A percentile compares a stretch with the other conserved stretches of the same genome.
phyloP scores from a whole-genome alignment of 1,140 invertebrate genomes.

The Drosophila mayri region DNA sequence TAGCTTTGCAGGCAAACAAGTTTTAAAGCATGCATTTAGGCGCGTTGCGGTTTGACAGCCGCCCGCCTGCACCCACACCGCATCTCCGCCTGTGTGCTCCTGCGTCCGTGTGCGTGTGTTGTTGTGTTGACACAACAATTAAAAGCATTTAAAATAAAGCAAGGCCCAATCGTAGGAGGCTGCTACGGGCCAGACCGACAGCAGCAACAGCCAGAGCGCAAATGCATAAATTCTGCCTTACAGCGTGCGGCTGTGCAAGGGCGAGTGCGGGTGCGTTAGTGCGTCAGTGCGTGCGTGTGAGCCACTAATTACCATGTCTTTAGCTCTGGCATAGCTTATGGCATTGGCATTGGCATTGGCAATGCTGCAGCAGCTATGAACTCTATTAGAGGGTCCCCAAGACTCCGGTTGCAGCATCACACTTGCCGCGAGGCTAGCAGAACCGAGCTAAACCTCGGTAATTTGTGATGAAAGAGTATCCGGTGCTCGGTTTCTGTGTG shows the following conservation, averaged over 20 bases:
- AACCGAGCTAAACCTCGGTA: background rate
- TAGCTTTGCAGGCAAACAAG: slow-evolving; percentile 80
- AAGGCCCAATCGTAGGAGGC: slow-evolving; percentile 62
- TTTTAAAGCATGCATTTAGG: slow-evolving; percentile 83
- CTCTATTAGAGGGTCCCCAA: slow-evolving; percentile 10
- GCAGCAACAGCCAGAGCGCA: slow-evolving; percentile 50
- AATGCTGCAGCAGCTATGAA: slow-evolving; percentile 51
- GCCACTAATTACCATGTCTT: slow-evolving; percentile 80
- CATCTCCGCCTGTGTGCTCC: slow-evolving; percentile 8
- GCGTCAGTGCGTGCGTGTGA: slow-evolving; percentile 42
- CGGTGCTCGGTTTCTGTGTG: background rate
- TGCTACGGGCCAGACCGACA: slow-evolving; percentile 32
- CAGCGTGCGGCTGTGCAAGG: slow-evolving; percentile 27
- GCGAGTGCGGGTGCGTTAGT: slow-evolving; percentile 19
- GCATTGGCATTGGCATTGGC: slow-evolving; percentile 49
- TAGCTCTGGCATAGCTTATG: slow-evolving; percentile 71
- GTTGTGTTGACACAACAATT: slow-evolving; percentile 83
- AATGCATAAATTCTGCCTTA: slow-evolving; percentile 76
- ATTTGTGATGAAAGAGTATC: slow-evolving; percentile 30
- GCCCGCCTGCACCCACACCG: slow-evolving; percentile 56
- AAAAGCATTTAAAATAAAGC: slow-evolving; percentile 83
- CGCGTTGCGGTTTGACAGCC: slow-evolving; percentile 78
- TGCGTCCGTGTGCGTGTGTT: slow-evolving; percentile 23
- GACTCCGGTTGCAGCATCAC: slow-evolving; percentile 4
- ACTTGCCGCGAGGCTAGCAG: slow-evolving; percentile 3